Conservation (phyloP, 2,888 invertebrate genomes). For the Baccha elongata region DNA sequence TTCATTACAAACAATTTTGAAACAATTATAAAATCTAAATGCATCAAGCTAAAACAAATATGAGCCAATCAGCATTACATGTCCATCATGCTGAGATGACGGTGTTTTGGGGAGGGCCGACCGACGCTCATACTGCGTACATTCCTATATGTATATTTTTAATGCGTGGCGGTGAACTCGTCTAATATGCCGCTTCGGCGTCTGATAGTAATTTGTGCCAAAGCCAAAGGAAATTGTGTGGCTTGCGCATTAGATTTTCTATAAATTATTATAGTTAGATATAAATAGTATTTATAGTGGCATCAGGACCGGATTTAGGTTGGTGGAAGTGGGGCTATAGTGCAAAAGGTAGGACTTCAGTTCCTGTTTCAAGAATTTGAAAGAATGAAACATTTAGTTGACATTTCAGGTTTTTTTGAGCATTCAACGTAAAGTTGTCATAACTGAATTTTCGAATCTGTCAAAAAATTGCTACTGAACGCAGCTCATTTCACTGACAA, state of each 20-base stretch:
- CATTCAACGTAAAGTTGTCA: no score
- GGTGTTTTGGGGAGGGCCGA: background rate
- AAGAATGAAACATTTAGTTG: no score
- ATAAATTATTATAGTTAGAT: background rate
- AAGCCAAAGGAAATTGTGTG: slow-evolving; percentile 27
- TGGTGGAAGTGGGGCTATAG: no score
- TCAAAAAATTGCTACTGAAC: no score
- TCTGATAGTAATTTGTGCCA: slow-evolving; percentile 59
- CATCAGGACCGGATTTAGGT: no score
- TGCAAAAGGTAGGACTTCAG: no score
- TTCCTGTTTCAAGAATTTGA: no score
- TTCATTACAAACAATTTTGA: slow-evolving; percentile 47
- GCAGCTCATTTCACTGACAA: no score
- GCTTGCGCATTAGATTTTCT: slow-evolving; percentile 56
- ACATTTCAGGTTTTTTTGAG: no score
- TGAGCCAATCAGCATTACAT: slow-evolving; percentile 44
- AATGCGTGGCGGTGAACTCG: slow-evolving; percentile 68
- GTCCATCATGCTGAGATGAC: slow-evolving; percentile 22
- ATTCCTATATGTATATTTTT: slow-evolving; percentile 57
- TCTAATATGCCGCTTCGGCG: slow-evolving; percentile 43
- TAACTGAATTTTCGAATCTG: no score
- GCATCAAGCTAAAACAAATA: slow-evolving; percentile 59
- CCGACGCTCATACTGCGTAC: no score
- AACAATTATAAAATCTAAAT: slow-evolving; percentile 57
- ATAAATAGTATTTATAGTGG: no score